Evolutionary conservation across 2,888 invertebrate species (phyloP).

Genomic region (Ormyrus nitidulus): DNA sequence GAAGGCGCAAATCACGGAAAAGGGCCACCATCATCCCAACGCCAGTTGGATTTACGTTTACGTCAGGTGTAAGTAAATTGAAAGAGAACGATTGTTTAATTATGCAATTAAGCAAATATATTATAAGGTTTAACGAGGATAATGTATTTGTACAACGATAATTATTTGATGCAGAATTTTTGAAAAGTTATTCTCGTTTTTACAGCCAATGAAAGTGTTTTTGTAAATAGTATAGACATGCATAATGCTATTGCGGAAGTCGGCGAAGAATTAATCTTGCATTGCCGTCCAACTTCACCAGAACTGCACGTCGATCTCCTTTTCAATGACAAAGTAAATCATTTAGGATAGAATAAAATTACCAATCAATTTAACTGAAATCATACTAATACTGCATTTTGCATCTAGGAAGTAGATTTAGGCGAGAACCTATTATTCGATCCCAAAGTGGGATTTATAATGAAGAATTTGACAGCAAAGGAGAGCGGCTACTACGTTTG

Average conservation of each 20-base stretch:
- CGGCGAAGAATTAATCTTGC: constrained; percentile 76
- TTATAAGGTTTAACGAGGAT: background rate
- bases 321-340: constrained; percentile 45
- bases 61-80: constrained; percentile 66
- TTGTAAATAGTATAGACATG: constrained; percentile 68
- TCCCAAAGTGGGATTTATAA: constrained; percentile 75
- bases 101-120: too few species aligned
- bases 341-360: too few species aligned
- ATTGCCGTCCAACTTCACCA: constrained; percentile 82
- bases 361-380: too few species aligned
- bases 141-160: too few species aligned
- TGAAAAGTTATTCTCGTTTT: constrained; percentile 56
- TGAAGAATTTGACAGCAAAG: constrained; percentile 68
- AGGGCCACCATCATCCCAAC: constrained; percentile 53
- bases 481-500: constrained; percentile 63
- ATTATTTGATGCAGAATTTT: background rate
- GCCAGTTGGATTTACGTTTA: constrained; percentile 69
- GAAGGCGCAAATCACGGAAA: constrained; percentile 52
- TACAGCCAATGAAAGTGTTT: constrained; percentile 75
- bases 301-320: constrained; percentile 75
- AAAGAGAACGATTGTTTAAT: background rate
- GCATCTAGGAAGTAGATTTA: background rate
- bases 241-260: constrained; percentile 13
- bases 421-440: constrained; percentile 68
- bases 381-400: too few species aligned